phyloP scores from a whole-genome alignment of 2,797 vertebrate genomes.

The Diglossa cyanea region DNA sequence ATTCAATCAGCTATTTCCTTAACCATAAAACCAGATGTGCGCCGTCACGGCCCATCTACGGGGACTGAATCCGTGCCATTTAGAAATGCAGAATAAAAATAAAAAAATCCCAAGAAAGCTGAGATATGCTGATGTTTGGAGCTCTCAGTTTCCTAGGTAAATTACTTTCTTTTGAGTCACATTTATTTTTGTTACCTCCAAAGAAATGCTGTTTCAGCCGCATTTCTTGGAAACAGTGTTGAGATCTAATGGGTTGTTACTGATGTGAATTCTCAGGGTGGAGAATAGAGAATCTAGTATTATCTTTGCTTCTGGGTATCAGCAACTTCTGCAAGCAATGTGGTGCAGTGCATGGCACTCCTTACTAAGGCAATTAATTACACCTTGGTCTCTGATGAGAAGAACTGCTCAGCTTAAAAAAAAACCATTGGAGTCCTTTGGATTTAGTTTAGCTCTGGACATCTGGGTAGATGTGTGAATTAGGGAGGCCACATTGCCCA shows the following conservation, averaged over 20 bases:
- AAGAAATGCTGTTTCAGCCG: slow-evolving; percentile 41
- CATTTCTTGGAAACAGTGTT: slow-evolving; percentile 37
- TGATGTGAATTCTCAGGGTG: slow-evolving; percentile 11
- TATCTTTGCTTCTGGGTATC: slow-evolving; percentile 48
- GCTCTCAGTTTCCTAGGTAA: slow-evolving; percentile 40
- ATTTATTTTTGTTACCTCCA: slow-evolving; percentile 65
- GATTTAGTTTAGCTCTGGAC: background rate
- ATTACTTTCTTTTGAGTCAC: slow-evolving; percentile 48
- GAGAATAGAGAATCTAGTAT: background rate
- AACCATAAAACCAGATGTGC: slow-evolving; percentile 65
- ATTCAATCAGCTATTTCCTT: slow-evolving; percentile 61
- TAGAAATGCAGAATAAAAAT: slow-evolving; percentile 52
- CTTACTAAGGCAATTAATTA: slow-evolving; percentile 19
- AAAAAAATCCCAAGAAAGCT: slow-evolving; percentile 52
- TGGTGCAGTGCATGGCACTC: background rate
- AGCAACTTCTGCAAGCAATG: slow-evolving; percentile 8
- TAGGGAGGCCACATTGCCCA: background rate
- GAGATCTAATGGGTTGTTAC: slow-evolving; percentile 45
- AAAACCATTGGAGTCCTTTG: background rate
- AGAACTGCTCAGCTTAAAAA: background rate
- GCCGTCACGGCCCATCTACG: slow-evolving; percentile 55
- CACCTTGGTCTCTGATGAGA: background rate
- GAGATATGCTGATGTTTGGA: slow-evolving; percentile 39
- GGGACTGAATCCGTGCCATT: slow-evolving; percentile 51
- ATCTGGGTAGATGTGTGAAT: background rate